A percentile compares a stretch with the other conserved stretches of the same genome.
phyloP scores from a whole-genome alignment of 2,113 vertebrate genomes.

The Vimba vimba region DNA sequence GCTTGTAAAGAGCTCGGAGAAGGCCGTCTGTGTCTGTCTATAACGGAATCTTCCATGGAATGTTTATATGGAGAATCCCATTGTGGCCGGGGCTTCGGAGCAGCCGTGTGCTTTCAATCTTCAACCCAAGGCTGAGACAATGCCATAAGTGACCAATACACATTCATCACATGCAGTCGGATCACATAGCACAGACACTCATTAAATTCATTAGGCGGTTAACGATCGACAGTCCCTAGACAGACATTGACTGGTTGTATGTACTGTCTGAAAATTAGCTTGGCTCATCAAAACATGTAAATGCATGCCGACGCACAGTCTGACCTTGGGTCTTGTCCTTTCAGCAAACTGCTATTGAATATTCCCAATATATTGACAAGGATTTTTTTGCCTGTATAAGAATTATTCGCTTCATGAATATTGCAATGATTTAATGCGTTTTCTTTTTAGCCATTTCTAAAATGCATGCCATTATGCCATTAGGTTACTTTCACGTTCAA shows the following conservation, averaged over 20 bases:
- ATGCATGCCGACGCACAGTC: neutral
- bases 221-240: neutral
- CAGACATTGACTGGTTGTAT: constrained; percentile 4
- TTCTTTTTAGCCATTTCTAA: neutral
- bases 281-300: constrained; percentile 23
- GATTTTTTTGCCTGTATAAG: neutral
- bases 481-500: neutral
- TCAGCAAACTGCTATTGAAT: neutral
- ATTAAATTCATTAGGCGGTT: neutral
- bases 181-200: constrained; percentile 9
- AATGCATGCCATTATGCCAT: neutral
- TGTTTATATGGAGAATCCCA: constrained; percentile 45
- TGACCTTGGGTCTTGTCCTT: constrained; percentile 2
- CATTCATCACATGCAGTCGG: constrained; percentile 6
- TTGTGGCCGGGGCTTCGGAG: neutral
- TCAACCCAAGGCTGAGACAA: constrained; percentile 16
- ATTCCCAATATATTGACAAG: neutral
- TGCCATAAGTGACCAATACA: constrained; percentile 14
- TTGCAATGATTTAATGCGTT: neutral
- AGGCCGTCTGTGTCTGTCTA: neutral
- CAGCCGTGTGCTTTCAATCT: constrained; percentile 46
- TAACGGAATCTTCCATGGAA: constrained; percentile 3
- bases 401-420: neutral
- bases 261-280: constrained; percentile 7
- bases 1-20: neutral